Base-by-base conservation (phyloP, 2,113 vertebrate species). In the Entelurus aequoreus region DNA sequence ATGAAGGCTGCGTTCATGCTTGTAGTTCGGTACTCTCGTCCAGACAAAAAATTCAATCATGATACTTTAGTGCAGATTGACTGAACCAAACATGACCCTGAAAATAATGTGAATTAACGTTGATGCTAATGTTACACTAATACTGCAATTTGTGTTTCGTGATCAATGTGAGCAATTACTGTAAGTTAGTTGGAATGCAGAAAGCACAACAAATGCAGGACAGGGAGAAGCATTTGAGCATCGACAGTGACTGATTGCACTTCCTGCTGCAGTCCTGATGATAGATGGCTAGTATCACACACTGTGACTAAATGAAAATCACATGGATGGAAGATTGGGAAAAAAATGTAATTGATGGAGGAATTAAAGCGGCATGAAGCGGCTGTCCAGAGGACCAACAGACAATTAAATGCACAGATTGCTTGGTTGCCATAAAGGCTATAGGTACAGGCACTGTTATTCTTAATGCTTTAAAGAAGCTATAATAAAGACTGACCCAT, bases 221-320 rank as follows among this genome's bases (percentile, higher is more conserved):
- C 52, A 42, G n/a, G 57, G 62, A 66, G 74, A 68, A 67, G 0
- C 47, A 57, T 60, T 61, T 60, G 52, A n/a, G 48, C 52, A 44
- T 55, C 42, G 66, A 67, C 71, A 62, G 60, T 69, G 71, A 81
- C 63, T 75, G 72, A 79, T 78, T 48, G 42, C 1, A 5, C 69
- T 70, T 74, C 66, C 58, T 15, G 5, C 64, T 60, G 48, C 28
- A 47, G 62, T 57, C 69, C 61, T 54, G 50, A 62, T 65, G 69
- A 67, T 21, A 55, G 76, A 83, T 81, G 61, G 65, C 68, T 16
- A 35, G 28, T 53, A 13, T 74, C 54, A 48, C 51, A 9, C 60
- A 50, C 64, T 76, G 40, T 66, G 68, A 70, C 62, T 61, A 68
- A 72, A 65, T 59, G 51, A 57, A 62, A 76, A 54, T 42, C 61